Conservation (phyloP, 2,797 vertebrate species). For the Gorsachius magnificus region DNA sequence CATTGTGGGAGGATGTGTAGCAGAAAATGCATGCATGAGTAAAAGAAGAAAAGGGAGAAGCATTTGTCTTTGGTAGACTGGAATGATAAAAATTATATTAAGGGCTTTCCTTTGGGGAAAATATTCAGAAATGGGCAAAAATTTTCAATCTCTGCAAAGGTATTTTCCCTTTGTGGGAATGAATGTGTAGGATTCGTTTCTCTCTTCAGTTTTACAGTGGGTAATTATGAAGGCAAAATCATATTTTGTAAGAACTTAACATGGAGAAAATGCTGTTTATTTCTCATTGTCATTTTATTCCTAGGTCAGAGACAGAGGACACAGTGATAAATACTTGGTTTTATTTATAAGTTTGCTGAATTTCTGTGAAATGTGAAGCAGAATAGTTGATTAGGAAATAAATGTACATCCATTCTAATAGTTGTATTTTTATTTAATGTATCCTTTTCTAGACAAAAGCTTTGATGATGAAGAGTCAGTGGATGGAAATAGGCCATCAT, state of each 20-base stretch:
- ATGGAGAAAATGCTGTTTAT: slow-evolving; percentile 25
- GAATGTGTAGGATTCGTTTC: not conserved
- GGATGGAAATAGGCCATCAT: slow-evolving; percentile 92
- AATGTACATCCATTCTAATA: slow-evolving; percentile 18
- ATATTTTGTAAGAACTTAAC: not conserved
- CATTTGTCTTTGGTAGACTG: not conserved
- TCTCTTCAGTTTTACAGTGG: not conserved
- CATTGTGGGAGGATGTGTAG: slow-evolving; percentile 77
- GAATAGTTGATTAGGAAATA: not conserved
- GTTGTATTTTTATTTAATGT: slow-evolving; percentile 26
- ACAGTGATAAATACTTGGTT: not conserved
- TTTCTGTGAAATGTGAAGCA: not conserved
- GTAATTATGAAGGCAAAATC: slow-evolving; percentile 25
- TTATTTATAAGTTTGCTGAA: slow-evolving; percentile 9
- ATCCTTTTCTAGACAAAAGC: slow-evolving; percentile 87
- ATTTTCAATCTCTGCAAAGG: not conserved
- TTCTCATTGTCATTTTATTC: slow-evolving; percentile 6
- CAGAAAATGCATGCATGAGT: slow-evolving; percentile 67
- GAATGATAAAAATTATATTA: slow-evolving; percentile 6
- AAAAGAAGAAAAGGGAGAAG: slow-evolving; percentile 40
- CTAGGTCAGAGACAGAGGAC: not conserved
- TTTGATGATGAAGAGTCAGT: slow-evolving; percentile 97
- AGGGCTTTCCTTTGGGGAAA: not conserved
- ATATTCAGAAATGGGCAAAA: not conserved
- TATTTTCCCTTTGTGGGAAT: slow-evolving; percentile 25